Evolutionary conservation across 2,113 vertebrate genomes (phyloP).

Genomic region (Sceloporus undulatus): DNA sequence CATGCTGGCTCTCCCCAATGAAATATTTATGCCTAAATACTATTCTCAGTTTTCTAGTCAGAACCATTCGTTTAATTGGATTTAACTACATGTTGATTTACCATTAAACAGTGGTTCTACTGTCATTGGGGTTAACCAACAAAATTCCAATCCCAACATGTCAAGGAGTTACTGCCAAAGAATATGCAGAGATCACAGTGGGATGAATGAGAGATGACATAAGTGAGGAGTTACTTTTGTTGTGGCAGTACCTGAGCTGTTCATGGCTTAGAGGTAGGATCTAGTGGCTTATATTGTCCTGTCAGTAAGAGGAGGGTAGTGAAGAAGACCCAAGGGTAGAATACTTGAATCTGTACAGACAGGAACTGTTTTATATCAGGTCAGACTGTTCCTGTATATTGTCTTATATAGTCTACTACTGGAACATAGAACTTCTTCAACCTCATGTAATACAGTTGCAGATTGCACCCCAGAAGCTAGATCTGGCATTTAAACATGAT

Average conservation of each 20-base stretch:
- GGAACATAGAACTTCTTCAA: too few species aligned
- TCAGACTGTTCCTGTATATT: conserved; percentile 9
- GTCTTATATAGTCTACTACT: too few species aligned
- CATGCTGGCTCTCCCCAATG: too few species aligned
- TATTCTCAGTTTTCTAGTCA: too few species aligned
- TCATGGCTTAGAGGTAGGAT: not conserved
- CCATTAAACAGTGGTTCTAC: too few species aligned
- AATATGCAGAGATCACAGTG: not conserved
- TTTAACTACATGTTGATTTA: too few species aligned
- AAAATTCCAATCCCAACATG: not conserved
- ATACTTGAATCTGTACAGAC: not conserved
- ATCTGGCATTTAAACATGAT: too few species aligned
- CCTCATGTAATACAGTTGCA: too few species aligned
- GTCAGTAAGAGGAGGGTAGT: not conserved
- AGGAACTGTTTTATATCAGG: not conserved
- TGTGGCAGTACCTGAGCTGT: not conserved
- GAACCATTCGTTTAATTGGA: too few species aligned
- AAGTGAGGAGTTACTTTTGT: not conserved
- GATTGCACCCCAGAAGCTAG: too few species aligned
- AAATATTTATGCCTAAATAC: too few species aligned
- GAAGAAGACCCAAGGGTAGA: not conserved
- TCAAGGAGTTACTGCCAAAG: not conserved
- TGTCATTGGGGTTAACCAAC: too few species aligned
- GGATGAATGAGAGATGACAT: not conserved
- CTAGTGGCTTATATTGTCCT: not conserved